These are phyloP conservation scores for Falco peregrinus DNA, from an alignment of 2,797 vertebrate genomes.

Conservation along the genomic window DNA sequence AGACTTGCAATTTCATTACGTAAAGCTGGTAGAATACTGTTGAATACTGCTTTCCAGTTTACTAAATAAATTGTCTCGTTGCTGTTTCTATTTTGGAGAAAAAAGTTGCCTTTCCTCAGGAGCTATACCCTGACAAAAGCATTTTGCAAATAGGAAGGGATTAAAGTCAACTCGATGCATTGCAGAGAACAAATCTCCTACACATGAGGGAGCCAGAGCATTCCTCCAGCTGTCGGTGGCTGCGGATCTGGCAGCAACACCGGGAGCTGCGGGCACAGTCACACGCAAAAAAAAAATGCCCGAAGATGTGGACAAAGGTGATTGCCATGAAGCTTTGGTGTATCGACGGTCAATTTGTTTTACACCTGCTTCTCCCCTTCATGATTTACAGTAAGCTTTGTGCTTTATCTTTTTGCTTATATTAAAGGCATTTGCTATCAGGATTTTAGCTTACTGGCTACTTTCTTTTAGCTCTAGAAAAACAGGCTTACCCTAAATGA, in stretches of 20 bases:
- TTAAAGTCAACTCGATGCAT: background rate
- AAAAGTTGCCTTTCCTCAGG: background rate
- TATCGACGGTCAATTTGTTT: background rate
- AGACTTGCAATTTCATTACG: background rate
- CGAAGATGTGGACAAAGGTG: background rate
- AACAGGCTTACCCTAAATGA: background rate
- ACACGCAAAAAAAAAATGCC: background rate
- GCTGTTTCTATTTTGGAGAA: background rate
- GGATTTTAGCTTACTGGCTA: background rate
- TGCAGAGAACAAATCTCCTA: background rate
- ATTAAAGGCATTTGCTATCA: background rate
- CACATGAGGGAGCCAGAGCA: constrained; percentile 66
- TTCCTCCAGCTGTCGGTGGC: background rate
- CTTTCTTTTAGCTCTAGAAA: background rate
- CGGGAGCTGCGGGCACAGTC: background rate
- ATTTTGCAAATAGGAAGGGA: background rate
- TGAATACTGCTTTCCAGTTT: background rate
- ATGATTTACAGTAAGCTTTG: background rate
- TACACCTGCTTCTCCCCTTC: background rate
- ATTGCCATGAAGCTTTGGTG: background rate
- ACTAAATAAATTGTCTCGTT: rapidly evolving
- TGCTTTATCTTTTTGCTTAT: background rate
- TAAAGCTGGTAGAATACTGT: rapidly evolving
- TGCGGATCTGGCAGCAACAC: background rate
- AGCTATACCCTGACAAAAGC: background rate